Base-by-base conservation (phyloP, 1,140 invertebrate genomes). In the Pentalonia nigronervosa region DNA sequence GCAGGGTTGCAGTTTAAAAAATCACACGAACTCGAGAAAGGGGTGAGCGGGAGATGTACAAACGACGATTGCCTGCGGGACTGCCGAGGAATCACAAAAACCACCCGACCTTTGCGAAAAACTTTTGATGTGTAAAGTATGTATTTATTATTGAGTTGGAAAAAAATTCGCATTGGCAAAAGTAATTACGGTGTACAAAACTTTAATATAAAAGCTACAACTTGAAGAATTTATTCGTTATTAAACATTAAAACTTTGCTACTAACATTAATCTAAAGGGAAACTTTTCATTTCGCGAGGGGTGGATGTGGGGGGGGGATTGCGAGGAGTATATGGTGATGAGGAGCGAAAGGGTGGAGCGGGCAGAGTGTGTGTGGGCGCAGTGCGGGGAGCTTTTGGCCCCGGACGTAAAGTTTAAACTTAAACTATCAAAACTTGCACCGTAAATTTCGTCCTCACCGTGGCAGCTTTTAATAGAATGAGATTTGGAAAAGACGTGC, bases 201-300 rank as follows among this genome's bases (percentile, higher is more conserved):
- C 81, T 93, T 93, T 93, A 93, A 93, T 93, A 93, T 93, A 93
- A 93, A 93, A 93, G 91, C 91, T 93, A 93, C 91, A 93, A 93
- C 91, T 93, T 93, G 91, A 93, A 93, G 91, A 93, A 93, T 93
- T 93, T 93, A 93, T 93, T 93, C 91, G 91, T 93, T 93, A 93
- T 93, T 93, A 93, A 93, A 93, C 91, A 93, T 93, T 93, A 93
- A 93, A 93, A 93, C 91, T 93, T 93, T 93, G 91, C 81, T 93
- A 93, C 91, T 93, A 93, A 93, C 91, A 93, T 93, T 93, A 93
- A 93, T 93, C 91, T 86, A 93, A 93, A 93, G 84, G 91, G 91
- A 93, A 93, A 93, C 91, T 93, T 93, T 93, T 93, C 91, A 83
- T 93, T 93, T 84, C 76, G 14, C 81, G 34, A 17, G 76, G 21